phyloP scores from a whole-genome alignment of 2,113 vertebrate genomes.

The Anas platyrhynchos region DNA sequence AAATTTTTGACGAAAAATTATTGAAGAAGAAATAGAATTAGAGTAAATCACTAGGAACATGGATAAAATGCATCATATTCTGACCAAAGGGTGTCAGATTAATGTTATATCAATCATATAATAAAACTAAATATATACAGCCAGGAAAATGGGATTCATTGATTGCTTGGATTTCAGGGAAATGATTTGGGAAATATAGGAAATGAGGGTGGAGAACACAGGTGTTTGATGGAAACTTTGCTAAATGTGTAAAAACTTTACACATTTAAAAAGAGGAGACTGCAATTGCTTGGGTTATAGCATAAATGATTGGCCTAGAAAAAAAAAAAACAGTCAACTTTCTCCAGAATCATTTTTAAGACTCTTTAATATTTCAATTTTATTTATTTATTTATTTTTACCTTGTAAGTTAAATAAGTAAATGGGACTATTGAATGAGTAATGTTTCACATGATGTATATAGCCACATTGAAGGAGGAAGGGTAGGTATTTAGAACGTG shows the following conservation, averaged over 20 bases:
- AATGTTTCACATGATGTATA: background rate
- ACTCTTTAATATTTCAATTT: background rate
- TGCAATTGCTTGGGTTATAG: background rate
- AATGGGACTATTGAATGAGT: background rate
- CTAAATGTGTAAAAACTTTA: background rate
- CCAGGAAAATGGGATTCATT: background rate
- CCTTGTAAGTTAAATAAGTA: background rate
- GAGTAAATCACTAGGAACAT: background rate
- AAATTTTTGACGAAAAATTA: background rate
- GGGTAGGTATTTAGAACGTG: background rate
- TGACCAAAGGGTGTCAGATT: background rate
- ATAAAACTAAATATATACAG: background rate
- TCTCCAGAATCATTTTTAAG: background rate
- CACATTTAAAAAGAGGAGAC: background rate
- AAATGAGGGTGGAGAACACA: background rate
- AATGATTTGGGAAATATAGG: background rate
- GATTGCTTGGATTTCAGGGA: background rate
- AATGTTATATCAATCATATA: background rate
- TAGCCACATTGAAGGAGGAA: background rate
- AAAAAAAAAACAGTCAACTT: background rate
- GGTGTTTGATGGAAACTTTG: background rate
- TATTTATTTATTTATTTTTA: background rate
- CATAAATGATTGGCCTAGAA: background rate
- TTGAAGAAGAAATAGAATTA: background rate
- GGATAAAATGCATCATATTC: background rate